Evolutionary conservation across 23 tunicate species (phyloP).

Genomic region (Aplidium turbinatum): DNA sequence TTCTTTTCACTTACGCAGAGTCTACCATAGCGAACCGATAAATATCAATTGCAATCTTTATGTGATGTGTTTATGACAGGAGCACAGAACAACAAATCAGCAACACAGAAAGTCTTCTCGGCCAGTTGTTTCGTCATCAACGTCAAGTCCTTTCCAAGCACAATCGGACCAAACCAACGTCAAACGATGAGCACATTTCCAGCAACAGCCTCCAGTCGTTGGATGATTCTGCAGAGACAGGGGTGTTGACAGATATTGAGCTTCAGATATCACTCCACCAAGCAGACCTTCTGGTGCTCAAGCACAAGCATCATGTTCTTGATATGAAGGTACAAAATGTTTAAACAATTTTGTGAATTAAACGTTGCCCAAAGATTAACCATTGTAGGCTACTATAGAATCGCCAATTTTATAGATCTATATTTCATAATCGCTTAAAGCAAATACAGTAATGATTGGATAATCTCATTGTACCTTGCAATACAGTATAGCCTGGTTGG

Average conservation of each 20-base stretch:
- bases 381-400: not conserved
- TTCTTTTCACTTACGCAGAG: too few relatives aligned
- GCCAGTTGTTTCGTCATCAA: slow-evolving; percentile 61
- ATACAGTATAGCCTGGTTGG: too few relatives aligned
- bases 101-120: slow-evolving; percentile 44
- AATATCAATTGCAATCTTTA: not conserved
- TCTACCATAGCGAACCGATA: not conserved
- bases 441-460: too few relatives aligned
- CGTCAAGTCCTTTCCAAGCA: slow-evolving; percentile 35
- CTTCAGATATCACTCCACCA: slow-evolving; percentile 56
- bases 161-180: not conserved
- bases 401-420: not conserved
- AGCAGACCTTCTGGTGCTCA: slow-evolving; percentile 46
- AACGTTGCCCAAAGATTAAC: too few relatives aligned
- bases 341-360: not conserved
- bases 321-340: slow-evolving; percentile 50
- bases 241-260: slow-evolving; percentile 38
- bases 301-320: slow-evolving; percentile 46
- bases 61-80: not conserved
- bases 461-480: too few relatives aligned
- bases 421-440: too few relatives aligned
- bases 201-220: not conserved
- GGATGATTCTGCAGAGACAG: not conserved
- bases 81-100: slow-evolving; percentile 35
- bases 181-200: not conserved